These are phyloP conservation scores for Pteropus alecto DNA, from an alignment of 2,113 vertebrate species.

Conservation along the genomic window DNA sequence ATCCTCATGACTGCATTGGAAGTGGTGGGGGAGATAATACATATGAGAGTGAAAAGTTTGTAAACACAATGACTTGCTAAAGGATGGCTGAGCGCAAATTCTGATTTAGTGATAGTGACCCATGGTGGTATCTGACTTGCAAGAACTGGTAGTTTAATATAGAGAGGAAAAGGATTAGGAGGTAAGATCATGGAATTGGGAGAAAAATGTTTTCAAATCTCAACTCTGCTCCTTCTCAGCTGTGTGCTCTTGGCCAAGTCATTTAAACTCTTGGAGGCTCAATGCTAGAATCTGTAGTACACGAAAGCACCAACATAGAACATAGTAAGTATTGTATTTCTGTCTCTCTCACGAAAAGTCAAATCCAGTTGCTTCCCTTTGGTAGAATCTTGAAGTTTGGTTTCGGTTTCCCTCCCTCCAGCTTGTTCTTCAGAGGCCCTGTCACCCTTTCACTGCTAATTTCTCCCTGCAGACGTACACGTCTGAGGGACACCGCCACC, in stretches of 20 bases:
- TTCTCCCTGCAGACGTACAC: not conserved
- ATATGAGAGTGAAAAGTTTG: not conserved
- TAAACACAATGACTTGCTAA: not conserved
- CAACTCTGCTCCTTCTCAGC: not conserved
- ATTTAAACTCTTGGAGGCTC: not conserved
- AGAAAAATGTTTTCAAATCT: not conserved
- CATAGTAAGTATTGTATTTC: not conserved
- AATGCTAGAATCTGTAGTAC: not conserved
- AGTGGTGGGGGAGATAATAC: not conserved
- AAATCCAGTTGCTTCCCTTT: not conserved
- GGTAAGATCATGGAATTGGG: not conserved
- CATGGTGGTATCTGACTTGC: not conserved
- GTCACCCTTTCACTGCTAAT: not conserved
- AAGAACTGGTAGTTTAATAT: not conserved
- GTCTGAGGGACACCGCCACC: not conserved
- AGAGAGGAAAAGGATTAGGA: not conserved
- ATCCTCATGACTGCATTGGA: slow-evolving; percentile 36
- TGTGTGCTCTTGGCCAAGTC: not conserved
- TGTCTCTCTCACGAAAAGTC: not conserved
- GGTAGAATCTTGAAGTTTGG: not conserved
- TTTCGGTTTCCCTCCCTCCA: not conserved
- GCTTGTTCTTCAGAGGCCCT: not conserved
- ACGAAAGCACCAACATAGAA: not conserved
- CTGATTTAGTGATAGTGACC: not conserved
- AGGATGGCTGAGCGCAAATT: not conserved